phyloP scores from a whole-genome alignment of 2,113 vertebrate species.

The Cyprinodon variegatus region DNA sequence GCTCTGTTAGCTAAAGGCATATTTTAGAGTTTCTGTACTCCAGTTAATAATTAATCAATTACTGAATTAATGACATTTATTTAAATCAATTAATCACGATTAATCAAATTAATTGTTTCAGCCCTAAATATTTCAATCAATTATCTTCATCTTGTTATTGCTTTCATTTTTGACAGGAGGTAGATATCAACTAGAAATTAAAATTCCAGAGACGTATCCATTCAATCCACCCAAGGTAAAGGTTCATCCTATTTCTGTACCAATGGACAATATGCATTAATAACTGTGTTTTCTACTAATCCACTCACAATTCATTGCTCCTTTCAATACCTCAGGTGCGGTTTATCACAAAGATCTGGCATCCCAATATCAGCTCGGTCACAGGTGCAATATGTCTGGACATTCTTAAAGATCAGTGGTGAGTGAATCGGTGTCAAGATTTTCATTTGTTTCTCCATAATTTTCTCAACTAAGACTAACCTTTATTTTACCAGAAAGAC shows the following conservation, averaged over 20 bases:
- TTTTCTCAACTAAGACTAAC: not conserved
- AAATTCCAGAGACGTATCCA: constrained; percentile 86
- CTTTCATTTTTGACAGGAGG: constrained; percentile 69
- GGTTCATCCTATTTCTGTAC: not conserved
- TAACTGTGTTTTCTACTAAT: not conserved
- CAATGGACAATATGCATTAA: not conserved
- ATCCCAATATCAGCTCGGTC: constrained; percentile 99
- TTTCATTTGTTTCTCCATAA: not conserved
- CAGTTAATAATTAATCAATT: too few relatives aligned
- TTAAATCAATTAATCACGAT: too few relatives aligned
- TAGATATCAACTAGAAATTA: constrained; percentile 86
- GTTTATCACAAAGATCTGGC: constrained; percentile 99
- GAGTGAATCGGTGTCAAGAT: constrained; percentile 70
- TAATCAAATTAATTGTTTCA: too few relatives aligned
- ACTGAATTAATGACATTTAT: too few relatives aligned
- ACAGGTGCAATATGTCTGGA: constrained; percentile 99
- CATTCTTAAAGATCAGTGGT: constrained; percentile 99
- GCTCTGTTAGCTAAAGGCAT: too few relatives aligned
- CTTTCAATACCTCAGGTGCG: constrained; percentile 84
- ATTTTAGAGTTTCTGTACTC: too few relatives aligned
- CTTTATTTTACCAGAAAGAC: not conserved
- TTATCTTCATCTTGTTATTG: not conserved
- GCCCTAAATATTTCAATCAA: not conserved
- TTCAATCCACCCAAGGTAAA: constrained; percentile 86
- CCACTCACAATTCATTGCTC: not conserved